A percentile compares a stretch with the other conserved stretches of the same genome.
phyloP scores from a whole-genome alignment of 1,140 invertebrate species.

The Bombus polaris region DNA sequence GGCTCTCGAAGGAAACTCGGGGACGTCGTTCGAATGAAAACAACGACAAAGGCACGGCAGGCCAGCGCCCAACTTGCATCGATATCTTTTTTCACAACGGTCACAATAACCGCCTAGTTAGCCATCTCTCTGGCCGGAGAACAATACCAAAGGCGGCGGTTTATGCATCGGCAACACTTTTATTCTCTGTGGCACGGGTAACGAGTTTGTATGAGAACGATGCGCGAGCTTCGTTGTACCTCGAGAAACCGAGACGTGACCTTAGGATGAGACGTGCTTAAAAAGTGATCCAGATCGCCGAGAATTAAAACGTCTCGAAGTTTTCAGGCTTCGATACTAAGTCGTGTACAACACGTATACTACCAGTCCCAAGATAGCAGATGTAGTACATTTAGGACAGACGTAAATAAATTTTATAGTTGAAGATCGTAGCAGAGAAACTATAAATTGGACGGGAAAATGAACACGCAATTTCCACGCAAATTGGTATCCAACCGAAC shows the following conservation, averaged over 20 bases:
- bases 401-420: not conserved
- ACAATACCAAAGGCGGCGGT: slow-evolving; percentile 56
- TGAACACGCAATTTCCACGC: not conserved
- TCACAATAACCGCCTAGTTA: slow-evolving; percentile 57
- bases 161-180: slow-evolving; percentile 62
- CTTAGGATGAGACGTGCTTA: slow-evolving; percentile 27
- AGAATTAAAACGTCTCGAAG: not conserved
- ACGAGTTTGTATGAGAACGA: slow-evolving; percentile 2
- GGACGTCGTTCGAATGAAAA: slow-evolving; percentile 23
- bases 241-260: slow-evolving; percentile 22
- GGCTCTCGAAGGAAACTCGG: not conserved
- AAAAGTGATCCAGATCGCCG: slow-evolving; percentile 13
- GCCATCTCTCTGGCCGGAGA: slow-evolving; percentile 19
- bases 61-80: slow-evolving; percentile 37
- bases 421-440: no score
- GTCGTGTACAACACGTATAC: not conserved
- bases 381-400: not conserved
- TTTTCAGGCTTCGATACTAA: not conserved
- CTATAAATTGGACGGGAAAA: not conserved
- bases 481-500: not conserved
- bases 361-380: not conserved
- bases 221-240: slow-evolving; percentile 33
- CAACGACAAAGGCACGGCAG: slow-evolving; percentile 26
- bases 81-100: slow-evolving; percentile 53
- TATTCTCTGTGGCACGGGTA: slow-evolving; percentile 39